These are phyloP conservation scores for Neopelma chrysocephalum DNA, from an alignment of 2,797 vertebrate species.

Conservation along the genomic window DNA sequence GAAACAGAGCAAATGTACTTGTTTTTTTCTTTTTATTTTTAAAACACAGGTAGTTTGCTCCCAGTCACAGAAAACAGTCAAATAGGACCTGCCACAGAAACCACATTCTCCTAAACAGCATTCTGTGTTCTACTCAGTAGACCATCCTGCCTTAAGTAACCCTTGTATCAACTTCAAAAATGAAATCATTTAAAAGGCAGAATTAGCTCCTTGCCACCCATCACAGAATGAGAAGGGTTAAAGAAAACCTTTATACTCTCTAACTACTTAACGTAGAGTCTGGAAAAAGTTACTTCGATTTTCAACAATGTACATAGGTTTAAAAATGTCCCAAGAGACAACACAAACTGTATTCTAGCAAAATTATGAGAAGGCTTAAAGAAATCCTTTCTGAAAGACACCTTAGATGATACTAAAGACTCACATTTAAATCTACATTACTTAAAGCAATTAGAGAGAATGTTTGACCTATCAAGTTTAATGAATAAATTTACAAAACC, in stretches of 20 bases:
- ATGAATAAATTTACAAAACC: not conserved
- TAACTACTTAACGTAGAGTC: not conserved
- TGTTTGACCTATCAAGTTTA: not conserved
- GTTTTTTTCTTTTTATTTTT: not conserved
- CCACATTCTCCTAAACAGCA: not conserved
- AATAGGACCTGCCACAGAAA: slow-evolving; percentile 2
- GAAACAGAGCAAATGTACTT: not conserved
- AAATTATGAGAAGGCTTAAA: not conserved
- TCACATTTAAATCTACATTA: not conserved
- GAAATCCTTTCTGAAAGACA: not conserved
- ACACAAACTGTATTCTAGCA: not conserved
- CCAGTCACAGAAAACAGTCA: not conserved
- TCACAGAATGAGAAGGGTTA: not conserved
- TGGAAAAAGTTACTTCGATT: not conserved
- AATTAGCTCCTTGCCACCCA: not conserved
- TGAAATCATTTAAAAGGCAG: not conserved
- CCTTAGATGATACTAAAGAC: not conserved
- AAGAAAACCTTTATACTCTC: not conserved
- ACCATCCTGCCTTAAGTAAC: not conserved
- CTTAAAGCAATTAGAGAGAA: not conserved
- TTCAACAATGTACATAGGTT: not conserved
- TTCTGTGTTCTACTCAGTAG: not conserved
- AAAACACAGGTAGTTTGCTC: not conserved
- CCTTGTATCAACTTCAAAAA: not conserved
- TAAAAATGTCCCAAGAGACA: not conserved